phyloP scores from a whole-genome alignment of 2,113 vertebrate species.

The Eleginops maclovinus region DNA sequence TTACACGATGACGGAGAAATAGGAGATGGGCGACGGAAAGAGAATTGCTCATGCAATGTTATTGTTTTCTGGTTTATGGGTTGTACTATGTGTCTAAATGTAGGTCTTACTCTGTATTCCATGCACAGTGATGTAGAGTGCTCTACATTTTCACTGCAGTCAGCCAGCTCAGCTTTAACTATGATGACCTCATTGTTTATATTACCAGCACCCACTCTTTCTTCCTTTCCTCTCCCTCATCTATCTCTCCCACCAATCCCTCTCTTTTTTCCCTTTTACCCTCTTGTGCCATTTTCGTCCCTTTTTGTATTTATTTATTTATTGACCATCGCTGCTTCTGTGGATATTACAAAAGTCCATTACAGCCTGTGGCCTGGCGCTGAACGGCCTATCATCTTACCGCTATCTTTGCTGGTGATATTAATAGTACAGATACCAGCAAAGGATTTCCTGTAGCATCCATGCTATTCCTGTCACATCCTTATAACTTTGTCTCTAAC shows the following conservation, averaged over 20 bases:
- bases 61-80: conserved; percentile 18
- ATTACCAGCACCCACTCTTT: conserved; percentile 36
- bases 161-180: conserved; percentile 38
- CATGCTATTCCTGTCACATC: conserved; percentile 60
- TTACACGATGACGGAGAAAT: conserved; percentile 15
- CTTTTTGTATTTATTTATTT: not conserved
- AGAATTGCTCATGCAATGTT: not conserved
- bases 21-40: not conserved
- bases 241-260: conserved; percentile 16
- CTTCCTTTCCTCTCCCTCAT: conserved; percentile 12
- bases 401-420: conserved; percentile 56
- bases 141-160: conserved; percentile 40
- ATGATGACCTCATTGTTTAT: conserved; percentile 60
- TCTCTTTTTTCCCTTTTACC: conserved; percentile 12
- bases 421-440: conserved; percentile 66
- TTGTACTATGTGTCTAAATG: conserved; percentile 2
- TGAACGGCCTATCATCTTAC: conserved; percentile 68
- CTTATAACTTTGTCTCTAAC: not conserved
- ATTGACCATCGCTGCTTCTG: conserved; percentile 20
- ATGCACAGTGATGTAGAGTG: conserved; percentile 14
- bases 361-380: conserved; percentile 24
- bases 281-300: conserved; percentile 11
- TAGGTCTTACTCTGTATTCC: not conserved
- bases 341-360: conserved; percentile 45
- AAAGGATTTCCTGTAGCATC: conserved; percentile 72